A percentile compares a stretch with the other conserved stretches of the same genome.
Conservation (phyloP, 1,140 invertebrate species). For the Procambarus virginalis region DNA sequence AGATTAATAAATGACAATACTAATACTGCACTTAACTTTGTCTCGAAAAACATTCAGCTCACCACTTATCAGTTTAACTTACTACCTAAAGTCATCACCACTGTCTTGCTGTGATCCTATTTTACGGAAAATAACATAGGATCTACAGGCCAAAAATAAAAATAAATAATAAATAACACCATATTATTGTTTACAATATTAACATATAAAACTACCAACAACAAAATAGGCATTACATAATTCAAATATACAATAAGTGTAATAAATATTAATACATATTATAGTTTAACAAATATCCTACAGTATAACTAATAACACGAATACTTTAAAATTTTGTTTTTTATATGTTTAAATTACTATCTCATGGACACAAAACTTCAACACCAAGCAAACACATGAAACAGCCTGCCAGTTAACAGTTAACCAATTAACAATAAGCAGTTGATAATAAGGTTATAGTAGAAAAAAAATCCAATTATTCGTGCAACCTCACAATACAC, state of each 20-base stretch:
- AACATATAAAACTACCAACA: neutral
- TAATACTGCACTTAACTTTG: too few species aligned
- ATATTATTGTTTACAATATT: neutral
- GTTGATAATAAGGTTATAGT: neutral
- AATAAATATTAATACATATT: neutral
- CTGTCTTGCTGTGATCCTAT: neutral
- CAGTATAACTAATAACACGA: too few species aligned
- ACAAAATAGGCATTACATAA: neutral
- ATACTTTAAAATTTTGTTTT: too few species aligned
- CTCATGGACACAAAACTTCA: slow-evolving; percentile 2
- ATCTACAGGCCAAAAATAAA: neutral
- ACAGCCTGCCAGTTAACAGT: neutral
- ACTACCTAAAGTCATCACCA: neutral
- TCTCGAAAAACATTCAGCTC: too few species aligned
- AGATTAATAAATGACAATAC: too few species aligned
- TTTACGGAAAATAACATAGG: neutral
- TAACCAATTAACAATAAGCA: slow-evolving; percentile 23
- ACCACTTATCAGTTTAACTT: neutral
- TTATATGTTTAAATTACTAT: neutral
- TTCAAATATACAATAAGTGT: neutral
- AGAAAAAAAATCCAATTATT: neutral
- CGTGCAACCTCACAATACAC: neutral
- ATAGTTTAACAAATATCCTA: too few species aligned
- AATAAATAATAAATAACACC: neutral
- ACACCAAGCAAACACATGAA: slow-evolving; percentile 28